These are phyloP conservation scores for Limnephilus auricula DNA, from an alignment of 2,888 invertebrate genomes.

Conservation along the genomic window DNA sequence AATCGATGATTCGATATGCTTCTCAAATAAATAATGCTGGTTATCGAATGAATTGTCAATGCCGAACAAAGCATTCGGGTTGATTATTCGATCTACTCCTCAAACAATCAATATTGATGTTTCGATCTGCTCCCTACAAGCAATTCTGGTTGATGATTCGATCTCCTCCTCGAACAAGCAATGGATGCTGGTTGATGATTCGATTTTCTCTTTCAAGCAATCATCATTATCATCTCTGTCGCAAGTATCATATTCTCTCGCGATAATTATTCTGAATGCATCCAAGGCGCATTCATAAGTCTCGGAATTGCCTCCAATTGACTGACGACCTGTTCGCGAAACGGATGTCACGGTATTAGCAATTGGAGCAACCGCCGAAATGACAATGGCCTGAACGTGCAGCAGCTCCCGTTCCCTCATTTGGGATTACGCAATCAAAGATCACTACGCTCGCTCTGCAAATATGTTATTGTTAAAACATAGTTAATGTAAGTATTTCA, in stretches of 20 bases:
- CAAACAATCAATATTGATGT: too few relatives aligned
- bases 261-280: not conserved
- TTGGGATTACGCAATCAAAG: not conserved
- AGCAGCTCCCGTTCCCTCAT: not conserved
- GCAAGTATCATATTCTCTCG: not conserved
- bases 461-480: not conserved
- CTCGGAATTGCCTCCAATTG: constrained; percentile 42
- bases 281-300: constrained; percentile 16
- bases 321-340: constrained; percentile 27
- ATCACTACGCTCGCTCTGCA: not conserved
- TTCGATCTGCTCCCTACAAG: too few relatives aligned
- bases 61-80: too few relatives aligned
- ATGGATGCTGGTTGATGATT: too few relatives aligned
- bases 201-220: not conserved
- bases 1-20: not conserved
- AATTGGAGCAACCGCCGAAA: constrained; percentile 41
- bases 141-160: too few relatives aligned
- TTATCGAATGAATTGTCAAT: not conserved
- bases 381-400: constrained; percentile 22
- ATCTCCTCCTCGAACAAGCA: too few relatives aligned
- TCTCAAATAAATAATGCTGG: too few relatives aligned
- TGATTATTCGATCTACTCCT: too few relatives aligned
- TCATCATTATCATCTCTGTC: not conserved
- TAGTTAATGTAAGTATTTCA: too few relatives aligned
- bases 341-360: constrained; percentile 34